Evolutionary conservation across 2,888 invertebrate genomes (phyloP), one percentile per base, ranked within the genome.

Genomic region (Limnephilus rhombicus): DNA sequence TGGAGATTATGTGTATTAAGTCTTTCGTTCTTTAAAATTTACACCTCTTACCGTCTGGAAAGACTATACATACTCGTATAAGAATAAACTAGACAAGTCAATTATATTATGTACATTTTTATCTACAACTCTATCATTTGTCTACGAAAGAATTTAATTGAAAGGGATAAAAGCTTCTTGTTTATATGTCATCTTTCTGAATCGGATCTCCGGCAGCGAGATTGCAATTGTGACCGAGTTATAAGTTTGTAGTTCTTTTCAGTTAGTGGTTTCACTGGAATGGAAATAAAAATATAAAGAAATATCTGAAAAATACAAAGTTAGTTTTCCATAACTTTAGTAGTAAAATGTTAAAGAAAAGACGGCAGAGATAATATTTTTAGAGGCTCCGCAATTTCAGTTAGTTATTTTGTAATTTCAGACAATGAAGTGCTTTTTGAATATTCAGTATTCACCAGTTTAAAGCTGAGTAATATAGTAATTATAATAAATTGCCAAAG

Each of bases 231-330:
- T 83, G 37, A 34, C 15, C 34, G 31, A 83, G 83, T 83, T 41
- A 83, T 83, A 83, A 83, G 83, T 83, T 83, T 24, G 34, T 83
- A 37, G 83, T 41, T 41, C 37, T 34, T 83, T 37, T 83, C 37
- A 37, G 37, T 83, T 34, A 37, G n/a, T 83, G 83, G 83, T 83
- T 34, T 83, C n/a, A 24, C 24, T 37, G 37, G 37, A 37, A 83
- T 83, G 83, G 24, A 83, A 83, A 37, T 37, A n/a, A 24, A 68
- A 15, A 68, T 68, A 7, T 24, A 24, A 68, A 68, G 24, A 68
- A 68, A 68, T 68, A 68, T 68, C 68, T 24, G 9, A n/a, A 24
- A 68, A 68, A 68, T 24, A 68, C 68, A 24, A 68, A 24, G 68
- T 68, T 68, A n/a, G 68, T 68, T 18, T 68, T 68, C 24, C 68